A percentile compares a stretch with the other conserved stretches of the same genome.
phyloP scores from a whole-genome alignment of 2,113 vertebrate species.

The Bufo bufo region DNA sequence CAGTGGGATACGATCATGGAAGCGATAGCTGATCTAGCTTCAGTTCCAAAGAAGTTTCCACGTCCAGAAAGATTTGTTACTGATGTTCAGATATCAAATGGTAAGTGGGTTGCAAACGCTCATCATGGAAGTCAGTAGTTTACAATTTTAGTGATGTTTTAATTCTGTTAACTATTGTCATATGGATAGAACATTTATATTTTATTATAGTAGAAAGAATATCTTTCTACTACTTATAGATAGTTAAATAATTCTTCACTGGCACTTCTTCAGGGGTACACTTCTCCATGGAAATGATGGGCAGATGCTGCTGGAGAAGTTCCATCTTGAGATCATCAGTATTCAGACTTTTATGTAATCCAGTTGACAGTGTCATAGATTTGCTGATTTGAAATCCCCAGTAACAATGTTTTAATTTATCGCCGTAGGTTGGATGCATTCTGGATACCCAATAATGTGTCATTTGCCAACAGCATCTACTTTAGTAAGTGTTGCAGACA shows the following conservation, averaged over 20 bases:
- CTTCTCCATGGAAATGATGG: not conserved
- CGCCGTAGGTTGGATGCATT: constrained; percentile 77
- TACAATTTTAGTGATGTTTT: not conserved
- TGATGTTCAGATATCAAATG: constrained; percentile 76
- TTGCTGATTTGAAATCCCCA: not conserved
- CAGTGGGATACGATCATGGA: constrained; percentile 75
- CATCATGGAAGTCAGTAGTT: no score
- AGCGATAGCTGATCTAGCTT: constrained; percentile 72
- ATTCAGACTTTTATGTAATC: not conserved
- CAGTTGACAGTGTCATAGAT: not conserved
- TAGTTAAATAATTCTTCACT: no score
- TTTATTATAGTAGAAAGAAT: no score
- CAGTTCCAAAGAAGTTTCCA: constrained; percentile 66
- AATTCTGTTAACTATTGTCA: not conserved
- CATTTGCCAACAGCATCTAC: constrained; percentile 19
- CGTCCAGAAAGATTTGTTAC: constrained; percentile 77
- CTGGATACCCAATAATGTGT: constrained; percentile 77
- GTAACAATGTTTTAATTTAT: not conserved
- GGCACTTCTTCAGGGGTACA: no score
- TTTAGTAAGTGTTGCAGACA: constrained; percentile 48
- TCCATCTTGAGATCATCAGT: not conserved
- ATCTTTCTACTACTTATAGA: no score
- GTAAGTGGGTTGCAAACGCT: constrained; percentile 56
- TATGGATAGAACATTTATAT: no score
- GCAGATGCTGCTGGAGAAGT: not conserved